These are phyloP conservation scores for Lasioglossum malachurum DNA, from an alignment of 2,888 invertebrate genomes.

Conservation along the genomic window DNA sequence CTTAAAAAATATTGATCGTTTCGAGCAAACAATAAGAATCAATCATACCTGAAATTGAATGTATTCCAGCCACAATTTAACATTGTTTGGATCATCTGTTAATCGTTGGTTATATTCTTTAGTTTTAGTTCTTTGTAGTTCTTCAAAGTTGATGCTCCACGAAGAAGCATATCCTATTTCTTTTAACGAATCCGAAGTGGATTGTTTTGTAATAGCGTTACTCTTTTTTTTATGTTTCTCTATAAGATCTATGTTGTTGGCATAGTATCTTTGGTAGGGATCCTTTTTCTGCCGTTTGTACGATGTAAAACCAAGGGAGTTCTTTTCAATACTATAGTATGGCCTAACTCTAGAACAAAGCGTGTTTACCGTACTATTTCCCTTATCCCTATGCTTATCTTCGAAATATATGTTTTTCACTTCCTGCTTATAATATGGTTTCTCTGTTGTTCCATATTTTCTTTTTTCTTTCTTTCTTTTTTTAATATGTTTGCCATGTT, in stretches of 20 bases:
- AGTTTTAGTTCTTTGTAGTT: conserved; percentile 85
- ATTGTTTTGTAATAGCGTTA: conserved; percentile 74
- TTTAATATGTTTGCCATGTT: conserved; percentile 65
- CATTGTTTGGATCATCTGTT: conserved; percentile 85
- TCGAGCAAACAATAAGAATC: background rate
- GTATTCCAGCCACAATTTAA: conserved; percentile 88
- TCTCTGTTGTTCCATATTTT: conserved; percentile 63
- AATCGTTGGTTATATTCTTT: conserved; percentile 86
- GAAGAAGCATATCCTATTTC: conserved; percentile 57
- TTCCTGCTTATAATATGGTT: conserved; percentile 67
- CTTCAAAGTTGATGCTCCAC: conserved; percentile 82
- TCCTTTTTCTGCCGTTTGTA: conserved; percentile 64
- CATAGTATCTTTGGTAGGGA: conserved; percentile 72
- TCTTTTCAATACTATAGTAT: conserved; percentile 83
- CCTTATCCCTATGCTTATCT: conserved; percentile 87
- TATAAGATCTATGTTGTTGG: conserved; percentile 66
- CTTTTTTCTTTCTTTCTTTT: conserved; percentile 76
- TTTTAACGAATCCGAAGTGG: conserved; percentile 62
- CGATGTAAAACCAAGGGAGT: conserved; percentile 70
- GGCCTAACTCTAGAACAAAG: conserved; percentile 89
- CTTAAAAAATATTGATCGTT: conserved; percentile 3
- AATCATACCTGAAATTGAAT: conserved; percentile 86
- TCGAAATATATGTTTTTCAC: conserved; percentile 86
- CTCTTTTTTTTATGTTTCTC: conserved; percentile 76
- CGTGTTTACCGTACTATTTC: conserved; percentile 87